These are phyloP conservation scores for Macaria notata DNA, from an alignment of 2,888 invertebrate species.

Conservation along the genomic window DNA sequence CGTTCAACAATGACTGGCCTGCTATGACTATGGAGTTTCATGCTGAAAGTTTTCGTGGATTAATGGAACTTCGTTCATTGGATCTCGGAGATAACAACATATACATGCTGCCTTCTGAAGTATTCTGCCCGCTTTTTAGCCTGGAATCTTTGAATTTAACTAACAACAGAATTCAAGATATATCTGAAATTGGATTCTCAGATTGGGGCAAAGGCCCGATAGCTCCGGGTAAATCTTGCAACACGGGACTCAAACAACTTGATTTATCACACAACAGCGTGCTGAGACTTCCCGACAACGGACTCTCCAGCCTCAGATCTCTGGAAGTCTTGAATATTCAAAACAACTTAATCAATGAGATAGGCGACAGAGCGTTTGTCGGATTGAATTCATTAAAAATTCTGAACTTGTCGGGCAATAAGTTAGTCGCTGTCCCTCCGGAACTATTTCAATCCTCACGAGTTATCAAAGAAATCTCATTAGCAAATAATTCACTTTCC, in stretches of 20 bases:
- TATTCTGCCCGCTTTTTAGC: conserved; percentile 87
- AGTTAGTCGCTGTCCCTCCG: conserved; percentile 89
- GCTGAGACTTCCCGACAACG: conserved; percentile 85
- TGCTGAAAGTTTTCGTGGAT: conserved; percentile 87
- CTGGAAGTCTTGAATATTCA: conserved; percentile 87
- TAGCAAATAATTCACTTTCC: conserved; percentile 90
- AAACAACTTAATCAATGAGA: conserved; percentile 88
- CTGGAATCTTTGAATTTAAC: conserved; percentile 88
- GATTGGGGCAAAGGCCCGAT: conserved; percentile 87
- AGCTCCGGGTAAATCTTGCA: conserved; percentile 87
- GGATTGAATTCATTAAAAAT: conserved; percentile 86
- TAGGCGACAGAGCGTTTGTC: conserved; percentile 88
- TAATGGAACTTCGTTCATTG: conserved; percentile 85
- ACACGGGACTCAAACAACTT: conserved; percentile 85
- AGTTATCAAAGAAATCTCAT: conserved; percentile 86
- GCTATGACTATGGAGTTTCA: conserved; percentile 90
- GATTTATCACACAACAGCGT: conserved; percentile 90
- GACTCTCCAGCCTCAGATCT: conserved; percentile 86
- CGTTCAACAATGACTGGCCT: conserved; percentile 90
- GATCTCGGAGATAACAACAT: conserved; percentile 90
- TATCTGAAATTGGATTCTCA: conserved; percentile 88
- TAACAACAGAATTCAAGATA: conserved; percentile 89
- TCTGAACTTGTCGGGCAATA: conserved; percentile 91
- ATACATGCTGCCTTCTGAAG: conserved; percentile 87
- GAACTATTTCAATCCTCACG: conserved; percentile 88